These are phyloP conservation scores for Gymnoscopelus braueri DNA, from an alignment of 2,797 vertebrate species.

Conservation along the genomic window DNA sequence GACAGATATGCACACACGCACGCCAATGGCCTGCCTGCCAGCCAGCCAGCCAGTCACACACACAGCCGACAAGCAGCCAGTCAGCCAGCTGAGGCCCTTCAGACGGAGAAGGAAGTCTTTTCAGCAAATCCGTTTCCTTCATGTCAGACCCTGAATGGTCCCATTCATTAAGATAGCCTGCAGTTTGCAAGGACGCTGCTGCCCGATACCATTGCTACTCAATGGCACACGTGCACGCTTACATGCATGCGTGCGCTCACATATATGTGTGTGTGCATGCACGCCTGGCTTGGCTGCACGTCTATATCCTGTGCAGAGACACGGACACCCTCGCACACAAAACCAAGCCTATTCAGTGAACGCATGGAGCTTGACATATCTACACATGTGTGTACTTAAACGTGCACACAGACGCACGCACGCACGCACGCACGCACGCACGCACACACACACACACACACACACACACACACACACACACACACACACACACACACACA, in stretches of 20 bases:
- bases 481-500: no score
- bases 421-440: background rate
- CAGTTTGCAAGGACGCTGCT: conserved; percentile 53
- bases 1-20: no score
- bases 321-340: no score
- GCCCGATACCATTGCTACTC: conserved; percentile 44
- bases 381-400: no score
- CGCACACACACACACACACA: background rate
- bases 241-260: no score
- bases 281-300: no score
- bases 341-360: no score
- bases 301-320: no score
- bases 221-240: no score
- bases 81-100: conserved; percentile 73
- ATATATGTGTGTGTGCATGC: no score
- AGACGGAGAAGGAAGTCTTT: conserved; percentile 69
- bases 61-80: conserved; percentile 57
- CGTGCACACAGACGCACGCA: background rate
- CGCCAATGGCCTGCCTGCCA: conserved; percentile 3
- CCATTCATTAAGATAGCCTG: conserved; percentile 76
- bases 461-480: background rate
- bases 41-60: conserved; percentile 47
- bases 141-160: conserved; percentile 69
- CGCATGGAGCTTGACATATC: no score
- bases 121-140: conserved; percentile 73